phyloP scores from a whole-genome alignment of 2,888 invertebrate genomes.

The Plutella xylostella region DNA sequence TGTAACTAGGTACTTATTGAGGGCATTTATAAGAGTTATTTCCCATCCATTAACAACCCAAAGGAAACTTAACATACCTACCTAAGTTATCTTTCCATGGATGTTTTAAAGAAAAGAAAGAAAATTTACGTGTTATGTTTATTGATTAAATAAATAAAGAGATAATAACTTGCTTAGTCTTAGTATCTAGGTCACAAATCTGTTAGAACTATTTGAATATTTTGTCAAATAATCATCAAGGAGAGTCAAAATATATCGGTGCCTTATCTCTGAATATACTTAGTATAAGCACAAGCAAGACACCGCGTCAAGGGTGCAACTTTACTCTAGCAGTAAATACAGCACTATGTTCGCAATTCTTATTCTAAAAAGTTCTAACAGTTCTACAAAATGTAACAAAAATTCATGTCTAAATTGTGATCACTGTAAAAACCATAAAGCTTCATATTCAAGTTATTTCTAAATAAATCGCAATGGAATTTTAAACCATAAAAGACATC shows the following conservation, averaged over 20 bases:
- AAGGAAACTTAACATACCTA: no score
- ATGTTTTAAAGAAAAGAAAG: constrained; percentile 10
- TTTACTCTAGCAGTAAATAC: constrained; percentile 44
- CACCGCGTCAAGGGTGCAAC: constrained; percentile 26
- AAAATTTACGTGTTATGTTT: not conserved
- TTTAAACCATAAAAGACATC: not conserved
- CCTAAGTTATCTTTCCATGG: constrained; percentile 10
- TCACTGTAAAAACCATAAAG: not conserved
- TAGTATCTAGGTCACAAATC: not conserved
- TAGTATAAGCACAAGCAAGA: constrained; percentile 59
- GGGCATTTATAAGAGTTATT: no score
- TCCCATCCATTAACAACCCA: no score
- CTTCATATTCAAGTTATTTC: not conserved
- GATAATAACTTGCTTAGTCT: not conserved
- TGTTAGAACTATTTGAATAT: not conserved
- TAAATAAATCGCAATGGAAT: not conserved
- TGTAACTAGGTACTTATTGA: no score
- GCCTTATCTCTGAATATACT: constrained; percentile 60
- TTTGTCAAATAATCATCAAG: no score
- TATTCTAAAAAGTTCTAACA: not conserved
- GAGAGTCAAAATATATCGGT: not conserved
- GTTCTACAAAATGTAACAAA: not conserved
- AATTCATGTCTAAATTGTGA: not conserved
- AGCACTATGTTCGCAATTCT: constrained; percentile 23
- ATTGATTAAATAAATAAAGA: not conserved